These are phyloP conservation scores for Melieria crassipennis DNA, from an alignment of 2,888 invertebrate genomes.

Conservation along the genomic window DNA sequence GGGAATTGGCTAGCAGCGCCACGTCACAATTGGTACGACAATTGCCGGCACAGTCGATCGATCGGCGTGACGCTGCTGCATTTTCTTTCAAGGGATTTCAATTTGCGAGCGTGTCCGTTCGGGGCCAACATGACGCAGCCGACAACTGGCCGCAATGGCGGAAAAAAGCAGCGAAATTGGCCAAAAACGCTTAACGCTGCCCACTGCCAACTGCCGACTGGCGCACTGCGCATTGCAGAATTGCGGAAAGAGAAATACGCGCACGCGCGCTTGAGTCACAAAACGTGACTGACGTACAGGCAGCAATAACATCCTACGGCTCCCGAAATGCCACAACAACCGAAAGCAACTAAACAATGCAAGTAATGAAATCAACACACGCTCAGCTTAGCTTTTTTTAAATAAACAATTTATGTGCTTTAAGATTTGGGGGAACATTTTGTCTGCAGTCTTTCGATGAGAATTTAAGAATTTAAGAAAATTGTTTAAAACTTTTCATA, in stretches of 20 bases:
- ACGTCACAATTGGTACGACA: not conserved
- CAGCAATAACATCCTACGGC: not conserved
- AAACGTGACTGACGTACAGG: conserved; percentile 41
- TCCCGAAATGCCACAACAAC: conserved; percentile 18
- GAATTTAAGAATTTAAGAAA: too few species aligned
- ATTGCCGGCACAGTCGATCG: not conserved
- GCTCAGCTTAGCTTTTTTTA: too few species aligned
- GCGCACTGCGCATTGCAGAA: not conserved
- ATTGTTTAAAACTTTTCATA: too few species aligned
- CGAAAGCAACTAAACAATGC: not conserved
- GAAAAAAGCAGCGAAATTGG: conserved; percentile 18
- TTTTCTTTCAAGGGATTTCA: not conserved
- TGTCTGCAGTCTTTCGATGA: too few species aligned
- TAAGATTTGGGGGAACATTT: too few species aligned
- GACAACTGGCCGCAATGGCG: not conserved
- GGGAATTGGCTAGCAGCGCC: not conserved
- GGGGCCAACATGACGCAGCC: conserved; percentile 6
- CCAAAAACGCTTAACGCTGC: conserved; percentile 4
- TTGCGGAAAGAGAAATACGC: not conserved
- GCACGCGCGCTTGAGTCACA: conserved; percentile 44
- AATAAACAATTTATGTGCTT: too few species aligned
- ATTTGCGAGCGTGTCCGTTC: not conserved
- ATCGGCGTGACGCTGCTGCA: not conserved
- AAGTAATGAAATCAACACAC: not conserved
- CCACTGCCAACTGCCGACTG: not conserved